Percentiles rank a stretch among this genome's conserved stretches.
phyloP scores from a whole-genome alignment of 30 jellyfish, hydroid and myxozoan species.

The Aurelia coerulea region DNA sequence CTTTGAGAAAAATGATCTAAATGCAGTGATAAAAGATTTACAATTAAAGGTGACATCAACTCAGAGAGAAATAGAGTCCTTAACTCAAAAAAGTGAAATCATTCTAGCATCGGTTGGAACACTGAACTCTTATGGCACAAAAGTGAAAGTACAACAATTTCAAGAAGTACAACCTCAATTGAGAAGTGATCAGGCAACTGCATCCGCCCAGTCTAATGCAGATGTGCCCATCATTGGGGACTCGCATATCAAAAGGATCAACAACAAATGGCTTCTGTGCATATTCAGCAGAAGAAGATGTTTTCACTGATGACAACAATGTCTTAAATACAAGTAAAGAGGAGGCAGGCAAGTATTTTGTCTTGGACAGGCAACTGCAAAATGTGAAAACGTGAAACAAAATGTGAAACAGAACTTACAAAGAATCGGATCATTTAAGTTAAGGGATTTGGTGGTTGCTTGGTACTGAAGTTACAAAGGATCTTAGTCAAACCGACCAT shows the following conservation, averaged over 20 bases:
- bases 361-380: background rate
- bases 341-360: conserved; percentile 11
- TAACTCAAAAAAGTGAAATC: no score
- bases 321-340: background rate
- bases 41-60: no score
- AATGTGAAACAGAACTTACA: no score
- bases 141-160: background rate
- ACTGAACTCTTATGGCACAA: background rate
- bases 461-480: no score
- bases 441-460: no score
- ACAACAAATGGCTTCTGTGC: background rate
- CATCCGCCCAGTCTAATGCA: background rate
- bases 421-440: no score
- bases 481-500: no score
- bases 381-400: no score
- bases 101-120: background rate
- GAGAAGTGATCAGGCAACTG: background rate
- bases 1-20: no score
- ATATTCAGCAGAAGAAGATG: background rate
- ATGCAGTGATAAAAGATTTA: no score
- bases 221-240: background rate
- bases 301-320: background rate
- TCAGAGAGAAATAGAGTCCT: no score
- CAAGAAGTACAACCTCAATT: background rate
- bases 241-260: no score